Base-by-base conservation (phyloP, 2,113 vertebrate species). In the Archilochus colubris region DNA sequence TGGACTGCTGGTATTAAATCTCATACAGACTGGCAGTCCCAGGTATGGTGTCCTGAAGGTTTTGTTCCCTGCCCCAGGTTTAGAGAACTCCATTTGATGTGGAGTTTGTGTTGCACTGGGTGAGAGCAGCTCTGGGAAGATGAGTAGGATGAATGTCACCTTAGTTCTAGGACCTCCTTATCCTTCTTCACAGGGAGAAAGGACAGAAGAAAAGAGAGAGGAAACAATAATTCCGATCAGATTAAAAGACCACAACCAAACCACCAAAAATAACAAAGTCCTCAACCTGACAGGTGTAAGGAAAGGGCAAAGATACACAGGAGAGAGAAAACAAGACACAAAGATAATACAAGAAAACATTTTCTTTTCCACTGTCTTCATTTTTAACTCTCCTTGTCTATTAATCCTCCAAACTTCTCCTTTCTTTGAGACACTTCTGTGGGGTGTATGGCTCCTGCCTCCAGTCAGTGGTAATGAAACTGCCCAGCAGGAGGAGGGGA, bases 131-230 rank as follows among this genome's bases (percentile, higher is more conserved):
- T 54, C 72, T 64, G 63, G 30, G 69, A 91, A 62, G 46, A 66
- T 33, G 22, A 55, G 12, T 51, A 68, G 0, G 0, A 38, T 50
- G 43, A 57, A 38, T 30, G 27, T 46, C 3, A 2, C 63, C 38
- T 82, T 64, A 19, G 30, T 54, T 83, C 36, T 5, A 40, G 50
- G 22, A 48, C 27, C 36, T 84, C 74, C 46, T 48, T 48, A 48
- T 53, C 18, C 40, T 79, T 38, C 51, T 51, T 83, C 74, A 55
- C 14, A 30, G 30, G 40, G 78, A 73, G 69, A 74, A 69, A 59
- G 24, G 27, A 38, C 68, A 66, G 70, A 9, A 62, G 59, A 63
- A 53, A 70, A 82, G 30, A 68, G 10, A 40, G 50, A 84, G 25
- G 12, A 88, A 88, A 70, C 33, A 69, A 57, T 25, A 82, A 40